Conservation (phyloP, 2,888 invertebrate genomes). For the Hemistola chrysoprasaria region DNA sequence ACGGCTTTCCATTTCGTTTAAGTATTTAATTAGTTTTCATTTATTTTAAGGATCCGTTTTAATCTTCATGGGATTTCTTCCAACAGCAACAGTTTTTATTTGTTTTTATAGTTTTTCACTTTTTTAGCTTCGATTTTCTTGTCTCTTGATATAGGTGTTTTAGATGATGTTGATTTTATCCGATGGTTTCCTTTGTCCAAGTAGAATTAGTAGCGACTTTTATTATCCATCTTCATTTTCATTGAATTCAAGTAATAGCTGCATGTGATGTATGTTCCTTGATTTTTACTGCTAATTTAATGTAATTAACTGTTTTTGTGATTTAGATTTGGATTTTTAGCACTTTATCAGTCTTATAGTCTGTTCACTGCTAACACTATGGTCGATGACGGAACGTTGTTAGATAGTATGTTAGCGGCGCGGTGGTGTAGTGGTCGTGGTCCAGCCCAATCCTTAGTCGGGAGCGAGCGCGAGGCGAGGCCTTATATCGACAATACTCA, state of each 20-base stretch:
- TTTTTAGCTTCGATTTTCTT: constrained; percentile 2
- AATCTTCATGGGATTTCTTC: constrained; percentile 3
- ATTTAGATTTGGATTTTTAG: constrained; percentile 1
- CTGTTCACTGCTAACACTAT: constrained; percentile 14
- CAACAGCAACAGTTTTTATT: not conserved
- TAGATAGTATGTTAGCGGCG: constrained; percentile 6
- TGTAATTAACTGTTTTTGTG: constrained; percentile 1
- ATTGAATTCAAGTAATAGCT: too few relatives aligned
- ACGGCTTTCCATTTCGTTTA: constrained; percentile 27
- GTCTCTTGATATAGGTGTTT: too few relatives aligned
- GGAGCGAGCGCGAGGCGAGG: constrained; percentile 67
- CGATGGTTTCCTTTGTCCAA: too few relatives aligned
- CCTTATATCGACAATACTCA: constrained; percentile 85
- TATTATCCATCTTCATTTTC: too few relatives aligned
- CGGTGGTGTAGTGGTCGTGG: constrained; percentile 36
- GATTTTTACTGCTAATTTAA: constrained; percentile 3
- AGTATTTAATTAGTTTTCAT: constrained; percentile 6
- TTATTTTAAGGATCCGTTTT: too few relatives aligned
- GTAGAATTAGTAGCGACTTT: too few relatives aligned
- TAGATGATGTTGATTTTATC: too few relatives aligned
- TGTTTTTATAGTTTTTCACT: not conserved
- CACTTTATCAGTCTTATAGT: constrained; percentile 23
- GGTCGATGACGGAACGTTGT: too few relatives aligned
- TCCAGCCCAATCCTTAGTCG: constrained; percentile 85
- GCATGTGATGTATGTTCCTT: too few relatives aligned